Conservation (phyloP, 2,113 vertebrate species). For the Loxodonta africana region DNA sequence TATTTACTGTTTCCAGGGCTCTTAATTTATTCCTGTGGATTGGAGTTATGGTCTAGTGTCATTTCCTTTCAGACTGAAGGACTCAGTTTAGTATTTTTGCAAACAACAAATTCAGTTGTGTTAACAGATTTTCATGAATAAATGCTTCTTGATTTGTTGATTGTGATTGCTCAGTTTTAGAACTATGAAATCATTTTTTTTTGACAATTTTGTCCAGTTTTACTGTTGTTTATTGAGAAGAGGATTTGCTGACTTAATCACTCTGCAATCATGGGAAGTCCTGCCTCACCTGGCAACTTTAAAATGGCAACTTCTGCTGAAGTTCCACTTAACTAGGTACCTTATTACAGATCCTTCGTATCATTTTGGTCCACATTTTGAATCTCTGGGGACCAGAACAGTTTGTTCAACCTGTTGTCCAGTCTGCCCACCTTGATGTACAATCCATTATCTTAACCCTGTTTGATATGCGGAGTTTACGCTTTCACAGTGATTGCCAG, state of each 20-base stretch:
- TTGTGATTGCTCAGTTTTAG: constrained; percentile 6
- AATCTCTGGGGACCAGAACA: constrained; percentile 26
- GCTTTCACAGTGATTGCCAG: constrained; percentile 5
- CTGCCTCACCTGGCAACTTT: constrained; percentile 46
- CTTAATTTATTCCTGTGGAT: constrained; percentile 3
- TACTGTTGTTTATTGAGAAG: constrained; percentile 35
- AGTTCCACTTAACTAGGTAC: neutral
- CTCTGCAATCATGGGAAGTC: constrained; percentile 7
- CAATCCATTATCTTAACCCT: constrained; percentile 42
- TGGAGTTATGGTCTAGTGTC: neutral
- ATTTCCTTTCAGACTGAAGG: neutral
- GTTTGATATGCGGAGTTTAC: constrained; percentile 21
- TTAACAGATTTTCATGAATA: constrained; percentile 25
- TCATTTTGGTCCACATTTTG: constrained; percentile 36
- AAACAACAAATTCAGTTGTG: neutral
- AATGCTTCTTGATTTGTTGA: neutral
- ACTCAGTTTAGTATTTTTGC: neutral
- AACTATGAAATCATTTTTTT: neutral
- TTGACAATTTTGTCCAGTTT: constrained; percentile 43
- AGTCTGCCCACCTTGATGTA: neutral
- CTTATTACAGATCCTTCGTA: neutral
- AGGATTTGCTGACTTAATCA: constrained; percentile 34
- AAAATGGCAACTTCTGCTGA: constrained; percentile 49
- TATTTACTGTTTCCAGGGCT: neutral
- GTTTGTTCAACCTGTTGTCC: neutral